Evolutionary conservation across 37 sponge, comb jelly and placozoan species (phyloP).

Genomic region (Spongia lamella): DNA sequence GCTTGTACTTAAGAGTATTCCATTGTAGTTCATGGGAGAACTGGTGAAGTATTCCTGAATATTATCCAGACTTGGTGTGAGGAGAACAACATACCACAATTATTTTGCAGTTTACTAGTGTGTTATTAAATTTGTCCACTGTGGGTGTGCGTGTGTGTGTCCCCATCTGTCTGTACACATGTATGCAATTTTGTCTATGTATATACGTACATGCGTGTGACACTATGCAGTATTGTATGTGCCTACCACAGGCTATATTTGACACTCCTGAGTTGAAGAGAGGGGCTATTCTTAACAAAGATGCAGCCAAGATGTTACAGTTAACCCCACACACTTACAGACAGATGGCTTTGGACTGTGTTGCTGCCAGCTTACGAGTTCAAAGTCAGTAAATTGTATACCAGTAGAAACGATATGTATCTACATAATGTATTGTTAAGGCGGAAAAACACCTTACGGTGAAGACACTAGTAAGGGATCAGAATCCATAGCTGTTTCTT

Average conservation of each 20-base stretch:
- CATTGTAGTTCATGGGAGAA: too few relatives aligned
- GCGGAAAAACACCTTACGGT: not conserved
- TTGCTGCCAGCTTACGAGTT: conserved; percentile 75
- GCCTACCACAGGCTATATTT: conserved; percentile 44
- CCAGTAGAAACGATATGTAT: too few relatives aligned
- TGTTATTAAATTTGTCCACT: too few relatives aligned
- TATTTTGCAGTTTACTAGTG: too few relatives aligned
- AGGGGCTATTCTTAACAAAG: conserved; percentile 45
- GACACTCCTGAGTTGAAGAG: conserved; percentile 62
- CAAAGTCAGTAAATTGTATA: conserved; percentile 70
- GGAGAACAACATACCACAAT: not conserved
- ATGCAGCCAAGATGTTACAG: conserved; percentile 51
- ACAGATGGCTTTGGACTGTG: conserved; percentile 90
- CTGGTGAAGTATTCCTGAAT: not conserved
- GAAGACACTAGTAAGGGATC: not conserved
- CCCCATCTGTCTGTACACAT: not conserved
- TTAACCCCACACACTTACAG: conserved; percentile 74
- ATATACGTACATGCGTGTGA: not conserved
- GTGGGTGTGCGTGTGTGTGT: not conserved
- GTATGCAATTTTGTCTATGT: too few relatives aligned
- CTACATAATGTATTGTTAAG: too few relatives aligned
- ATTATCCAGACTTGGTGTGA: not conserved
- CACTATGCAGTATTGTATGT: not conserved
- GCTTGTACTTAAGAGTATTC: too few relatives aligned
- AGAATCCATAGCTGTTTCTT: not conserved